A percentile compares a stretch with the other conserved stretches of the same genome.
Conservation (phyloP, 2,888 invertebrate species). For the Heliconius cydno region DNA sequence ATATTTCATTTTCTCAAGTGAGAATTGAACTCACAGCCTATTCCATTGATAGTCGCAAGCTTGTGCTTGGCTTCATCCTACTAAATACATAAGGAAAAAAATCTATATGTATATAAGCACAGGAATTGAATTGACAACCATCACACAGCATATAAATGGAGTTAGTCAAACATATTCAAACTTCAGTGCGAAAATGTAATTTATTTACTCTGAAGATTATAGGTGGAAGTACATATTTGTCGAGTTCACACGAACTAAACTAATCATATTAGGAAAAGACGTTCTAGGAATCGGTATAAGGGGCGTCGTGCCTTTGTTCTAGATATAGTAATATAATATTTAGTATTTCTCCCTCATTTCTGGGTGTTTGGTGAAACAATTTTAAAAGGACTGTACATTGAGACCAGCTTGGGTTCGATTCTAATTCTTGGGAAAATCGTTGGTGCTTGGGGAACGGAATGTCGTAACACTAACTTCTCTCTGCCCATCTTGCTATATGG, state of each 20-base stretch:
- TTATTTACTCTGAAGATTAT: neutral
- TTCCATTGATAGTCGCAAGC: neutral
- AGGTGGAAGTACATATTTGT: conserved; percentile 8
- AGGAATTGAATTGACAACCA: conserved; percentile 4
- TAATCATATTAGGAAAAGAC: conserved; percentile 17
- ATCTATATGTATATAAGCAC: neutral
- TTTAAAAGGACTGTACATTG: neutral
- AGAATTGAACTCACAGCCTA: too few species aligned
- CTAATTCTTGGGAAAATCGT: neutral
- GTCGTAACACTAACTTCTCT: too few species aligned
- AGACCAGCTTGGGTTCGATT: neutral
- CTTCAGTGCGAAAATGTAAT: conserved; percentile 1
- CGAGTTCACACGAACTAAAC: neutral
- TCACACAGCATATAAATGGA: neutral
- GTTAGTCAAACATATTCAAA: neutral
- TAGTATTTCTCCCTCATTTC: neutral
- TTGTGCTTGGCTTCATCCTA: too few species aligned
- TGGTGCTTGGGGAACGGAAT: too few species aligned
- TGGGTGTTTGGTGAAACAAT: neutral
- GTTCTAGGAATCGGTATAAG: conserved; percentile 9
- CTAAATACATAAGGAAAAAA: neutral
- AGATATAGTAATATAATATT: neutral
- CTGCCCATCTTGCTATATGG: too few species aligned
- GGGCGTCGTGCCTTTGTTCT: neutral
- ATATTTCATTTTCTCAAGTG: too few species aligned